Conservation (phyloP, 2,888 invertebrate genomes). For the Euspilapteryx auroguttella region DNA sequence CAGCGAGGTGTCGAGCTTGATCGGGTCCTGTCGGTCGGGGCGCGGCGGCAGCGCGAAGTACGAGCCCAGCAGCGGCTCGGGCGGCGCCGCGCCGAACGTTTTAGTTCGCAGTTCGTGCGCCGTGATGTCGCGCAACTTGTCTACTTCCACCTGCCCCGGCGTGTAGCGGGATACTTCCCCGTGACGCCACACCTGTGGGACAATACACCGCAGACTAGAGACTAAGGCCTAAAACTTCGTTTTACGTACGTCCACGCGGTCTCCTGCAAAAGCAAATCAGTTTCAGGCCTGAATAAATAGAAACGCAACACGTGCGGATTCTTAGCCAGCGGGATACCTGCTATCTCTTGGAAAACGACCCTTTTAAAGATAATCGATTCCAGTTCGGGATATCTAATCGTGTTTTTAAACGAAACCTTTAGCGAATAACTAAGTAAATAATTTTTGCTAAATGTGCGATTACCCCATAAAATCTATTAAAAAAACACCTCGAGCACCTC, state of each 20-base stretch:
- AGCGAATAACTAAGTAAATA: too few relatives aligned
- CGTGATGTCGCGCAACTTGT: constrained; percentile 35
- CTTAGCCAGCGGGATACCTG: too few relatives aligned
- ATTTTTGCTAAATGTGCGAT: too few relatives aligned
- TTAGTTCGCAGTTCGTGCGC: constrained; percentile 33
- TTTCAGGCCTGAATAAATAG: too few relatives aligned
- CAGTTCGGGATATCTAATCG: too few relatives aligned
- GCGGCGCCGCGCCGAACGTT: constrained; percentile 57
- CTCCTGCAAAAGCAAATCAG: not conserved
- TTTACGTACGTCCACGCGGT: not conserved
- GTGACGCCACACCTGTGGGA: constrained; percentile 41
- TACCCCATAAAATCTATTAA: too few relatives aligned
- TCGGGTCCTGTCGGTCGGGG: constrained; percentile 43
- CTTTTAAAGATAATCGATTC: too few relatives aligned
- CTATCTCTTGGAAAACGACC: too few relatives aligned
- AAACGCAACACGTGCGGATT: too few relatives aligned
- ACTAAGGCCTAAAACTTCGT: too few relatives aligned
- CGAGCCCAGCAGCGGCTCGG: constrained; percentile 60
- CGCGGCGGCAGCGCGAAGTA: constrained; percentile 58
- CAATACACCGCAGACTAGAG: not conserved
- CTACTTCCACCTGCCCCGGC: constrained; percentile 43
- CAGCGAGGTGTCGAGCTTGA: constrained; percentile 64
- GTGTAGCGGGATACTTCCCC: constrained; percentile 51
- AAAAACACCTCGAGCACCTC: too few relatives aligned
- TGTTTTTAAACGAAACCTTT: too few relatives aligned